Percentiles rank a stretch among this genome's conserved stretches.
These are phyloP conservation scores for Eptesicus fuscus DNA, from an alignment of 2,113 vertebrate species.

Conservation along the genomic window DNA sequence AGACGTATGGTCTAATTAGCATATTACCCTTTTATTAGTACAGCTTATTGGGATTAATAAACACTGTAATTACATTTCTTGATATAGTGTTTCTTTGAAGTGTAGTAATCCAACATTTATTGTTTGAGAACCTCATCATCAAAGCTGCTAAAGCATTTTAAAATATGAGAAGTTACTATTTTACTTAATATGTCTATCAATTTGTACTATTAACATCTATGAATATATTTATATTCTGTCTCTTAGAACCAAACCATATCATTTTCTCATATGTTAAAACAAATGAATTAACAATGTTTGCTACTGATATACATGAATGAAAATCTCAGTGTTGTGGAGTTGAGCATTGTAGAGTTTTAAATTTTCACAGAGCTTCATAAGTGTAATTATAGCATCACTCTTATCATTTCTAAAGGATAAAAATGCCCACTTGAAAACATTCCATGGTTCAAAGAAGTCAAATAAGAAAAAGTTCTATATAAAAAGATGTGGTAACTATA, in stretches of 20 bases:
- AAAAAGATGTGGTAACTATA: slow-evolving; percentile 17
- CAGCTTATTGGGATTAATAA: background rate
- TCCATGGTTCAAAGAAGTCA: slow-evolving; percentile 19
- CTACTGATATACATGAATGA: background rate
- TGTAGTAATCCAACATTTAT: background rate
- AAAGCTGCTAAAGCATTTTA: background rate
- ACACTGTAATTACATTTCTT: background rate
- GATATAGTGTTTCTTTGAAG: background rate
- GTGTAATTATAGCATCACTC: slow-evolving; percentile 50
- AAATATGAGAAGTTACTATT: background rate
- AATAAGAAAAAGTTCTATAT: background rate
- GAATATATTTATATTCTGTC: background rate
- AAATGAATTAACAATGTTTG: background rate
- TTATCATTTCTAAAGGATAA: slow-evolving; percentile 50
- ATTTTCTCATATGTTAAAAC: background rate
- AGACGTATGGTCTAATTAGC: too few species aligned
- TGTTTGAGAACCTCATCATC: background rate
- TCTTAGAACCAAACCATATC: background rate
- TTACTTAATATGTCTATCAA: background rate
- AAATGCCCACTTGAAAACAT: slow-evolving; percentile 49
- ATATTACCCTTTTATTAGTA: too few species aligned
- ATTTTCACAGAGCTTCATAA: background rate
- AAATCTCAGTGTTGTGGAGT: background rate
- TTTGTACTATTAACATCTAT: background rate
- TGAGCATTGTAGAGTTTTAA: slow-evolving; percentile 32